Evolutionary conservation across 2,888 invertebrate genomes (phyloP), one percentile per base, ranked within the genome.

Genomic region (Ceriagrion tenellum): DNA sequence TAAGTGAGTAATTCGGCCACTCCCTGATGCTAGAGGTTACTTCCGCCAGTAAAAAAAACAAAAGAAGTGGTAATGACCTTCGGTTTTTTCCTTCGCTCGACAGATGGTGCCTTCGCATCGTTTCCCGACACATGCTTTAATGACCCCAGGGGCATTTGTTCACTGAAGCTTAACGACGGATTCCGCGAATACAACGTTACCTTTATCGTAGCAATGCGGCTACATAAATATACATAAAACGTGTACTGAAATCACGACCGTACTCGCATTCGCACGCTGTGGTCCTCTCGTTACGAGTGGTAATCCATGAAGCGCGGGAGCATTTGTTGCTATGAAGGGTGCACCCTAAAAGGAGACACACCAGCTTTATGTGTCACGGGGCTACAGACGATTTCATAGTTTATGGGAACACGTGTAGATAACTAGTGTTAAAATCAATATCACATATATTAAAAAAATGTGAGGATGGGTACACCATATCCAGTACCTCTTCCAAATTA

Each of bases 151-250:
- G 35, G 81, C 30, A 30, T 81, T 35, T 81, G 16, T 81, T 35
- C 35, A 35, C 12, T 18, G 81, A 35, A 0, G 74, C 35, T 81
- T 30, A 30, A 81, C n/a, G 30, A 81, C 12, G 35, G 74, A 81
- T 81, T 8, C 74, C 74, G 74, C 74, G 35, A 30, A 81, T 81
- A 81, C 74, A 81, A 10, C 74, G 35, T 30, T 81, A 35, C 74
- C 26, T 35, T 81, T 81, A 35, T 30, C 74, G 89, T 55, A 89
- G n/a, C 55, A 55, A 55, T 89, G 47, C 55, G 89, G 55, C 13
- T 26, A 20, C 55, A 55, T 89, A 89, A 89, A 89, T 89, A 89
- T 89, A 55, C 89, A 35, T 89, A 47, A 89, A 89, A 89, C 89
- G 55, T 89, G 30, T 12, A 35, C 35, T 81, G 35, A 35, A 81